Evolutionary conservation across 2,797 vertebrate species (phyloP), one percentile per base, ranked within the genome.

Genomic region (Hemibagrus guttatus): DNA sequence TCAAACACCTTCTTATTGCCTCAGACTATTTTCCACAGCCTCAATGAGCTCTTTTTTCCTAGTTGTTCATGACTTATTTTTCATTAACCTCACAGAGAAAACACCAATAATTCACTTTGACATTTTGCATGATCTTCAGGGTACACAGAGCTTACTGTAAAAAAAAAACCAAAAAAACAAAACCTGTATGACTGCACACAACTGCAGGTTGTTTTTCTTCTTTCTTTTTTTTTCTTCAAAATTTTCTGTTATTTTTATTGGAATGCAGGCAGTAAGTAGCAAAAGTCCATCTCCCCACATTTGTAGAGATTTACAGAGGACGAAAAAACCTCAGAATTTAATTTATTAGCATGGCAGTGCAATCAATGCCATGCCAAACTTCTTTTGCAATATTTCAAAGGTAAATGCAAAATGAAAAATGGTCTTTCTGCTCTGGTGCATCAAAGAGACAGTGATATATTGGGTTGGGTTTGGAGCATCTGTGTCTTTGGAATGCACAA

Each of bases 401-500:
- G 80, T 87, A 89, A 89, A 89, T 88, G 89, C 76, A 78, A 89
- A 84, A 88, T 90, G 88, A 89, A 89, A 89, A 89, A 89, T 90
- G 82, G 61, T 46, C 63, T 87, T 87, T 81, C 72, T 66, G 59
- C 88, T 69, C 72, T 17, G 46, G 74, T 86, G 81, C 83, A 87
- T 90, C 90, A 91, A 89, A 87, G 49, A 89, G 89, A 90, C 89
- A 91, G 79, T 91, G 89, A 90, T 90, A 58, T 86, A 90, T 90
- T 87, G 89, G 87, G 80, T n/a, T 26, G 56, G 28, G 68, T 81
- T 86, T 81, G 81, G 35, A 75, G 26, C 7, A 14, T 63, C n/a
- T 12, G 68, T 79, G 76, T 80, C 78, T 71, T 63, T 83, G 49
- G 74, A 86, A 46, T 71, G 26, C 84, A 81, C 56, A 26, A 39